Evolutionary conservation across 2,113 vertebrate genomes (phyloP), one percentile per base, ranked within the genome.

Genomic region (Melozone crissalis): DNA sequence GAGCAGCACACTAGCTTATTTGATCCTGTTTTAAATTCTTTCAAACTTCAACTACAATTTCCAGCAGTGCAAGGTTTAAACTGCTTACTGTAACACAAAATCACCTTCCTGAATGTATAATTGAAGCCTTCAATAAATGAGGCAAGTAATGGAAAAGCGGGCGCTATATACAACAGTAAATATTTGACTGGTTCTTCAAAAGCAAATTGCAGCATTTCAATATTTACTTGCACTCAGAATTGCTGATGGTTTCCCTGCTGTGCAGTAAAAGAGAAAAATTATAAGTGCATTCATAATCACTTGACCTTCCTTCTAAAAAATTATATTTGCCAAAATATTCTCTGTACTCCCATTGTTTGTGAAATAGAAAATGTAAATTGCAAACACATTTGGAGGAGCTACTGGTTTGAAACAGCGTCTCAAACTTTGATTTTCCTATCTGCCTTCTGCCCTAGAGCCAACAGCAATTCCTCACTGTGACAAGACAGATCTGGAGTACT

Each of bases 201-300:
- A 86, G 94, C 78, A 84, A 85, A 78, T 80, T 87, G 75, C 81
- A 94, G 94, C 84, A 97, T 97, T 97, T 95, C 96, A 96, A 81
- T 94, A 96, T 95, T 97, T 97, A 96, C 85, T 97, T 89, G 71
- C 76, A 91, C 75, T 96, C 54, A 62, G 67, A 93, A 95, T n/a
- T 66, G 69, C 74, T 95, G 94, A 90, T 87, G 37, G 78, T 90
- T 95, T 93, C 87, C 92, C 87, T 75, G 80, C 90, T 66, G 87
- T 41, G 81, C 87, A 96, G 95, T 84, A 90, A 92, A 97, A 80
- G 31, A 47, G 33, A 79, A 71, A 84, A 80, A 95, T 92, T 95
- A 93, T 76, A 93, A 89, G 59, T 57, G 78, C 81, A 84, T 78
- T 80, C 68, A 5, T 86, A 96, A 96, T 86, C 62, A 92, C 71